phyloP scores from a whole-genome alignment of 2,888 invertebrate species.

The Trichogramma dendrolimi region DNA sequence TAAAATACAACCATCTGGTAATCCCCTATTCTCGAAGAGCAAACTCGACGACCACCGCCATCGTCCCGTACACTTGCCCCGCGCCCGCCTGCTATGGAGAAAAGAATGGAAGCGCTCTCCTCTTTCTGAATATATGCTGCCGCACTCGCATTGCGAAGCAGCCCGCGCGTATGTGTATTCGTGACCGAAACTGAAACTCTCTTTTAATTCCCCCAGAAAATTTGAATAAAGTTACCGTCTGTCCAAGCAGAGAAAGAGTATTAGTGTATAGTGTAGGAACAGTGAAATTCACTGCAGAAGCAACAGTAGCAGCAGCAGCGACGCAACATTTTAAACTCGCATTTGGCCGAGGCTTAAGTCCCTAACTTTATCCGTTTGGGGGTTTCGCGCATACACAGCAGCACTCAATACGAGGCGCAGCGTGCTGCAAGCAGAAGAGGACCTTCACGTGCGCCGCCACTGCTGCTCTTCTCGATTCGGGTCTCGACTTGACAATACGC shows the following conservation, averaged over 20 bases:
- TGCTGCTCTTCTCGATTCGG: too few species aligned
- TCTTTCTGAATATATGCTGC: constrained; percentile 1
- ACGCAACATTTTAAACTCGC: constrained; percentile 46
- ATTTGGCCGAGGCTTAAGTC: constrained; percentile 49
- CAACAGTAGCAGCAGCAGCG: constrained; percentile 16
- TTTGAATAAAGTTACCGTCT: constrained; percentile 45
- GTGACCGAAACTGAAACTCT: constrained; percentile 39
- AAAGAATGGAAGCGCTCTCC: constrained; percentile 26
- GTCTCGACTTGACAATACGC: too few species aligned
- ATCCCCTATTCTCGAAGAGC: constrained; percentile 14
- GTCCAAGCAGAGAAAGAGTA: constrained; percentile 43
- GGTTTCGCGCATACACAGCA: constrained; percentile 23
- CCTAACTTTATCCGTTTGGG: constrained; percentile 44
- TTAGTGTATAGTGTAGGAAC: constrained; percentile 35
- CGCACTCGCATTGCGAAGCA: constrained; percentile 1
- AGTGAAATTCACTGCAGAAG: neutral
- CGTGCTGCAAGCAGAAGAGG: constrained; percentile 19
- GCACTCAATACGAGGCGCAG: constrained; percentile 9
- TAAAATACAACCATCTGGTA: constrained; percentile 24
- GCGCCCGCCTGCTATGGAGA: constrained; percentile 4
- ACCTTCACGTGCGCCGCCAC: too few species aligned
- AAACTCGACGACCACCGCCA: neutral
- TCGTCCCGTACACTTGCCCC: neutral
- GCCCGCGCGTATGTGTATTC: constrained; percentile 16
- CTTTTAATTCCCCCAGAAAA: constrained; percentile 44